These are phyloP conservation scores for Micoletzkya japonica DNA, from an alignment of 2,888 invertebrate species.

Conservation along the genomic window DNA sequence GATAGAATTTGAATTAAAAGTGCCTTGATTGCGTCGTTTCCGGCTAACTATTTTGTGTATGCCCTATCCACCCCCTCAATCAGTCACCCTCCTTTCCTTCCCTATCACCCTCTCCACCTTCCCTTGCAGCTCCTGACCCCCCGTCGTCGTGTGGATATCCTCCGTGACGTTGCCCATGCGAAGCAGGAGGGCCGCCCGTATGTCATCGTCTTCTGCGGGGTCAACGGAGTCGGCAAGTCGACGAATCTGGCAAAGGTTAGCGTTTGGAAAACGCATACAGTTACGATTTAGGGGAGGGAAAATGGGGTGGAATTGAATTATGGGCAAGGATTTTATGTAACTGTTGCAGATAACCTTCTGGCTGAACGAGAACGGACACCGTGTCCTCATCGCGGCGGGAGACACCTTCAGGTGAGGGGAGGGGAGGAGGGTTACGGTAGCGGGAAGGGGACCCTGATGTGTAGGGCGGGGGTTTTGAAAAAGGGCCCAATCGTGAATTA, in stretches of 20 bases:
- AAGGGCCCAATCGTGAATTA: no score
- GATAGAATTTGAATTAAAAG: no score
- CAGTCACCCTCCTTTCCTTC: background rate
- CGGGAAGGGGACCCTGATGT: no score
- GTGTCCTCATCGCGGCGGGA: conserved; percentile 95
- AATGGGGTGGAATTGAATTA: background rate
- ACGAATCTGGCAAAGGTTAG: conserved; percentile 88
- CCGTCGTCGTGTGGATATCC: conserved; percentile 88
- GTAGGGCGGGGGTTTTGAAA: no score
- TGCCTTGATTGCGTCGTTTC: no score
- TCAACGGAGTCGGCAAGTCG: conserved; percentile 97
- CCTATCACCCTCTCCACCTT: background rate
- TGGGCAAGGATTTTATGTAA: background rate
- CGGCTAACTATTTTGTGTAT: no score
- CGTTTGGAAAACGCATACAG: background rate
- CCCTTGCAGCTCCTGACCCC: conserved; percentile 81
- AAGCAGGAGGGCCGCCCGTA: conserved; percentile 83
- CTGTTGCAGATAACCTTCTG: conserved; percentile 84
- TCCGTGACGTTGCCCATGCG: conserved; percentile 91
- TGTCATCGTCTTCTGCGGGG: conserved; percentile 95
- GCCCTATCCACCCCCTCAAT: background rate
- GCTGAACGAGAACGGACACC: conserved; percentile 94
- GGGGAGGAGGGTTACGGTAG: background rate
- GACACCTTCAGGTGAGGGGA: conserved; percentile 78
- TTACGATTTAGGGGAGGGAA: background rate